These are phyloP conservation scores for Drosophila gaucha DNA, from an alignment of 2,888 invertebrate species.

Conservation along the genomic window DNA sequence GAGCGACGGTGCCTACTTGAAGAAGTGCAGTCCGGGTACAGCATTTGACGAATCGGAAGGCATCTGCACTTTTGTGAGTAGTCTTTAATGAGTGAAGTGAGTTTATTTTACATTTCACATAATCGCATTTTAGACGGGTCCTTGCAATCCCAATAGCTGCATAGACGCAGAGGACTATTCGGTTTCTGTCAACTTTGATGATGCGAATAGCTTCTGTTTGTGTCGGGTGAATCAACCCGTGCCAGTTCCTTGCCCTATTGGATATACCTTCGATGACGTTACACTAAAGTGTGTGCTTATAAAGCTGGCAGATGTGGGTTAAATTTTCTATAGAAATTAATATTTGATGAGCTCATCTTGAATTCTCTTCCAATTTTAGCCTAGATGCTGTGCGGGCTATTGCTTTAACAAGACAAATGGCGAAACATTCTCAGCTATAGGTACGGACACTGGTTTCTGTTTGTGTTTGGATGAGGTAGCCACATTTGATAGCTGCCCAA, in stretches of 20 bases:
- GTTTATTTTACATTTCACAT: neutral
- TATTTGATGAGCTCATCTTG: neutral
- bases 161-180: slow-evolving; percentile 40
- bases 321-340: neutral
- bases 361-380: slow-evolving; percentile 31
- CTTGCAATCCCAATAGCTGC: slow-evolving; percentile 75
- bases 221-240: slow-evolving; percentile 59
- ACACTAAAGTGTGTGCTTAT: slow-evolving; percentile 25
- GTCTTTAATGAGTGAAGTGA: neutral
- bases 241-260: slow-evolving; percentile 70
- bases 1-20: slow-evolving; percentile 49
- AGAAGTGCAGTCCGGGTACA: slow-evolving; percentile 53
- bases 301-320: slow-evolving; percentile 59
- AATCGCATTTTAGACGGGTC: slow-evolving; percentile 56
- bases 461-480: slow-evolving; percentile 47
- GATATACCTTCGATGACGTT: slow-evolving; percentile 56
- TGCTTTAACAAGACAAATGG: slow-evolving; percentile 46
- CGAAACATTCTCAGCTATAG: slow-evolving; percentile 45
- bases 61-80: slow-evolving; percentile 67
- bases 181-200: slow-evolving; percentile 50
- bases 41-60: slow-evolving; percentile 27
- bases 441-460: slow-evolving; percentile 63
- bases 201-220: slow-evolving; percentile 73
- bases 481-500: slow-evolving; percentile 40
- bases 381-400: slow-evolving; percentile 60